Evolutionary conservation across 2,113 vertebrate genomes (phyloP).

Genomic region (Struthidea cinerea): DNA sequence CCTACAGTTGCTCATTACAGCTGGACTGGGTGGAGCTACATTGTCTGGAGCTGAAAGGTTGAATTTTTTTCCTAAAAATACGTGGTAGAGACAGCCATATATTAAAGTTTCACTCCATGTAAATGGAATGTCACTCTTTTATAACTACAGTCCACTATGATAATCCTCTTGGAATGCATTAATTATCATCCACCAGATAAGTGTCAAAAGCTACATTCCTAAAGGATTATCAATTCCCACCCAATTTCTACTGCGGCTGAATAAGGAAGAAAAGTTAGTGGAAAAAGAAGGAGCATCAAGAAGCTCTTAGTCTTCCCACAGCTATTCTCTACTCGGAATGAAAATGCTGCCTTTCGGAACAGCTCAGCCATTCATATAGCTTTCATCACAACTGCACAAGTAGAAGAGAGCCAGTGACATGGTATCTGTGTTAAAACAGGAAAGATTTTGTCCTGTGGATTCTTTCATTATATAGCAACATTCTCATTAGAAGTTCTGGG

Average conservation of each 20-base stretch:
- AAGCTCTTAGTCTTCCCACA: constrained; percentile 4
- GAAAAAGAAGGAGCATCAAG: constrained; percentile 31
- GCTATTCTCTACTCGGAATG: constrained; percentile 10
- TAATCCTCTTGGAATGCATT: constrained; percentile 63
- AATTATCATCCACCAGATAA: constrained; percentile 60
- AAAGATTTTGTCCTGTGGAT: constrained; percentile 16
- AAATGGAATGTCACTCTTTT: constrained; percentile 62
- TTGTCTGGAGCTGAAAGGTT: constrained; percentile 10
- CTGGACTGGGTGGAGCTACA: background rate
- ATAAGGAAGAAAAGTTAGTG: constrained; percentile 24
- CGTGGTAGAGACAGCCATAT: background rate
- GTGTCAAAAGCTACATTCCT: constrained; percentile 59
- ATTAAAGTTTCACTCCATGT: constrained; percentile 52
- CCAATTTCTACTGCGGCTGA: constrained; percentile 17
- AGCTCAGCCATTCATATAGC: constrained; percentile 9
- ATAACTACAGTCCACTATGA: constrained; percentile 59
- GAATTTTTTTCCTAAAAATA: constrained; percentile 32
- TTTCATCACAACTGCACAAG: constrained; percentile 23
- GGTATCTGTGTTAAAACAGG: constrained; percentile 23
- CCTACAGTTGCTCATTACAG: background rate
- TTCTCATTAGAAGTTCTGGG: background rate
- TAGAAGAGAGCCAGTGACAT: constrained; percentile 14
- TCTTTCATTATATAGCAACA: constrained; percentile 12
- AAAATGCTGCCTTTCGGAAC: background rate
- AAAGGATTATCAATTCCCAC: constrained; percentile 53